phyloP scores from a whole-genome alignment of 2,888 invertebrate genomes.

The Heliconius ismenius region DNA sequence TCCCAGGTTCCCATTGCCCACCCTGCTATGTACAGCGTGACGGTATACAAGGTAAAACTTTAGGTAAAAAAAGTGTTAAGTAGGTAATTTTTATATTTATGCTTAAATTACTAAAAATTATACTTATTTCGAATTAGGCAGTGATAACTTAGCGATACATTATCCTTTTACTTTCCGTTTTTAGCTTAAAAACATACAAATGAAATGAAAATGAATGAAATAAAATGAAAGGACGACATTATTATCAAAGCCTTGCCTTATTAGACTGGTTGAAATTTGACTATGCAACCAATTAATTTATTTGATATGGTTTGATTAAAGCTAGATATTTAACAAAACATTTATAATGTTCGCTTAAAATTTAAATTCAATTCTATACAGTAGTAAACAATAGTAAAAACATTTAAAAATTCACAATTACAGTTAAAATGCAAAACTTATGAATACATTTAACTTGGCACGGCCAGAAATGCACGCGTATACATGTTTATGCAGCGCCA shows the following conservation, averaged over 20 bases:
- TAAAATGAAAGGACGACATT: background rate
- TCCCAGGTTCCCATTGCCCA: too few relatives aligned
- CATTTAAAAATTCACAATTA: conserved; percentile 10
- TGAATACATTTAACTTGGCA: conserved; percentile 22
- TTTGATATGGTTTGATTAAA: background rate
- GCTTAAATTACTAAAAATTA: too few relatives aligned
- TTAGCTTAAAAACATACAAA: background rate
- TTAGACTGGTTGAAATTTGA: too few relatives aligned
- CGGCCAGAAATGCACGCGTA: conserved; percentile 16
- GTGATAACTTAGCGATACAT: background rate
- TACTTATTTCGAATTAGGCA: background rate
- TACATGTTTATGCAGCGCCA: conserved; percentile 46
- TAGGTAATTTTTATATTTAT: too few relatives aligned
- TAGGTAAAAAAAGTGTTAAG: too few relatives aligned
- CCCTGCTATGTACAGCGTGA: too few relatives aligned
- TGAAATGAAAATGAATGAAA: background rate
- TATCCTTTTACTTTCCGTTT: background rate
- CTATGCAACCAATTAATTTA: too few relatives aligned
- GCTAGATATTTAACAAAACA: background rate
- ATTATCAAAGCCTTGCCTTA: too few relatives aligned
- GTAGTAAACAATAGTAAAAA: conserved; percentile 15
- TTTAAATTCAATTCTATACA: background rate
- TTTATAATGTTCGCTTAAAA: background rate
- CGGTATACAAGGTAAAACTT: too few relatives aligned
- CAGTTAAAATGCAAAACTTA: conserved; percentile 27